phyloP scores from a whole-genome alignment of 1,140 invertebrate species.

The Lepidurus packardi region DNA sequence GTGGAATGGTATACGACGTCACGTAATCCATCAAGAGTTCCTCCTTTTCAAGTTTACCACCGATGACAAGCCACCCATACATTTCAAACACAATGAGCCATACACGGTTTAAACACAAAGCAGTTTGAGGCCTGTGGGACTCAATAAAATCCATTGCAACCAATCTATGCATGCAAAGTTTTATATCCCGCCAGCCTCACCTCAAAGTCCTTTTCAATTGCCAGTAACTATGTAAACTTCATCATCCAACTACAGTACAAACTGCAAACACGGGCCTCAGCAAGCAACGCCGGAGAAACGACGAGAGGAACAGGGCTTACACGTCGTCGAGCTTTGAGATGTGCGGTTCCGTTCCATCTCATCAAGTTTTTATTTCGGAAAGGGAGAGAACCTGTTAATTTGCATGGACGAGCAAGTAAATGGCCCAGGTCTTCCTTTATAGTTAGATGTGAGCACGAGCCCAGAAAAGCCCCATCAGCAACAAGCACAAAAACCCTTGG shows the following conservation, averaged over 20 bases:
- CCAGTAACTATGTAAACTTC: too few species aligned
- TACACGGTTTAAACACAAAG: background rate
- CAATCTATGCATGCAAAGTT: conserved; percentile 13
- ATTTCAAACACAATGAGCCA: background rate
- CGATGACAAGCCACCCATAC: background rate
- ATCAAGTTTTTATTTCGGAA: background rate
- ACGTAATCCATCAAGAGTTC: background rate
- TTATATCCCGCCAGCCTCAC: background rate
- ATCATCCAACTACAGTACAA: background rate
- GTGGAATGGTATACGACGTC: conserved; percentile 2
- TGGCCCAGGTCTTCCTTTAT: background rate
- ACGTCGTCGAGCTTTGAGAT: too few species aligned
- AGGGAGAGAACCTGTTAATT: background rate
- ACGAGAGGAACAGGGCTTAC: too few species aligned
- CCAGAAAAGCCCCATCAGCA: background rate
- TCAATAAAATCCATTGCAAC: background rate
- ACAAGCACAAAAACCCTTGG: background rate
- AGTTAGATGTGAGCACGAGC: background rate
- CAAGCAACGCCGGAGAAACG: too few species aligned
- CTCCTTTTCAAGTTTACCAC: background rate
- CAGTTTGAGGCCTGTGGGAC: background rate
- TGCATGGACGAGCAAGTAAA: background rate
- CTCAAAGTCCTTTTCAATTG: background rate
- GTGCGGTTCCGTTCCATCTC: background rate
- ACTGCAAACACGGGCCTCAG: background rate